Conservation (phyloP, 2,888 invertebrate species). For the Caenorhabditis virilis region DNA sequence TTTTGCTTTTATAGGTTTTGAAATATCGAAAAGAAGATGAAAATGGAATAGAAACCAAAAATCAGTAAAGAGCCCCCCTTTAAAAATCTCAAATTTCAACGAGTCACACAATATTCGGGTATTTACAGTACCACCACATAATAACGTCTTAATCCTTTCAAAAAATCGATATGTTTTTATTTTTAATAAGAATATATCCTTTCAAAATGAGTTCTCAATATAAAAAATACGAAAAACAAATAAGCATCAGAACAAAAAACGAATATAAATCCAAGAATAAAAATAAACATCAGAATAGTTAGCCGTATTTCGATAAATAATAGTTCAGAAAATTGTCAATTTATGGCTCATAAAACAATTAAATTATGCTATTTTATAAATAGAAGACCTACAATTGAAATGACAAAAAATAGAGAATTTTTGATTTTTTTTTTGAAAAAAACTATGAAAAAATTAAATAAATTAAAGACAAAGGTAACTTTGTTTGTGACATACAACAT, state of each 20-base stretch:
- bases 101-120: no score
- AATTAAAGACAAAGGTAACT: not conserved
- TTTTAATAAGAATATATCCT: not conserved
- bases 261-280: not conserved
- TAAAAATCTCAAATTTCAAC: no score
- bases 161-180: conserved; percentile 8
- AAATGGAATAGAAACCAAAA: no score
- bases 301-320: conserved; percentile 28
- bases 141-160: not conserved
- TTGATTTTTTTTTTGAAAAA: no score
- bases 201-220: not conserved
- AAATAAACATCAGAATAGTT: not conserved
- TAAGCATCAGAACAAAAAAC: conserved; percentile 1
- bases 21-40: no score
- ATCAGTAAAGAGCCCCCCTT: no score
- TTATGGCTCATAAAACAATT: not conserved
- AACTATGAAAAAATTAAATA: not conserved
- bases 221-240: conserved; percentile 1
- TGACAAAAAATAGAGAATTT: no score
- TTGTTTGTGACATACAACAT: conserved; percentile 1
- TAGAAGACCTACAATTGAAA: no score
- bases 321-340: no score
- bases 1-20: no score
- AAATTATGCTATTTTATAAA: conserved; percentile 10
- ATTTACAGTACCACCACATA: no score